Evolutionary conservation across 2,113 vertebrate genomes (phyloP), one percentile per base, ranked within the genome.

Genomic region (Ploceus nigricollis): DNA sequence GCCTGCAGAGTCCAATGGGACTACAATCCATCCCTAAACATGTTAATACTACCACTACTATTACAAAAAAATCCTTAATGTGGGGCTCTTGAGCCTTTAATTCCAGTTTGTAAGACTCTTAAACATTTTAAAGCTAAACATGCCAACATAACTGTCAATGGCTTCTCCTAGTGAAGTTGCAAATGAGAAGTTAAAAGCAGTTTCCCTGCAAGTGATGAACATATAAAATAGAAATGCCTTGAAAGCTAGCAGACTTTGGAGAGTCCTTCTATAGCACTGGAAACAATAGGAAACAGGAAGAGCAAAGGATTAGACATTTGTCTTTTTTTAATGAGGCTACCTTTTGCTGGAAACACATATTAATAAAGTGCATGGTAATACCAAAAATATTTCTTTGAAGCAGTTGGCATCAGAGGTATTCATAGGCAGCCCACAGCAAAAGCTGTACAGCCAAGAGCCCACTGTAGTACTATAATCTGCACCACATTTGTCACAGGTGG

Each of bases 321-420:
- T 39, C 31, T 91, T 78, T 90, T 94, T 95, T 53, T 85, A 96
- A 88, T 27, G 73, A 93, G 20, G 54, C n/a, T 65, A 77, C 11
- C 6, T 48, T 95, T 93, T 91, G 30, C 77, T 93, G 78, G 95
- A 89, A 97, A 64, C 61, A 68, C 65, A 45, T 75, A 5, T 37
- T 95, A 53, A 84, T 88, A 78, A 79, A 82, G 33, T 54, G 4
- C 3, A 39, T 30, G 23, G 35, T 72, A 50, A 91, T 91, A 42
- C 60, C 24, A 89, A 23, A 51, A 70, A 71, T 93, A 91, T 61
- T 93, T 92, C 33, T 97, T 95, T 92, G 70, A 96, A 90, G 31
- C 23, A 51, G 8, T 92, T 95, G 33, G 9, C 42, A 92, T 91
- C 30, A 37, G 42, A 82, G 9, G 16, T 77, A 76, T 96, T 96